These are phyloP conservation scores for Tychaedon coryphoeus DNA, from an alignment of 2,113 vertebrate genomes.

Conservation along the genomic window DNA sequence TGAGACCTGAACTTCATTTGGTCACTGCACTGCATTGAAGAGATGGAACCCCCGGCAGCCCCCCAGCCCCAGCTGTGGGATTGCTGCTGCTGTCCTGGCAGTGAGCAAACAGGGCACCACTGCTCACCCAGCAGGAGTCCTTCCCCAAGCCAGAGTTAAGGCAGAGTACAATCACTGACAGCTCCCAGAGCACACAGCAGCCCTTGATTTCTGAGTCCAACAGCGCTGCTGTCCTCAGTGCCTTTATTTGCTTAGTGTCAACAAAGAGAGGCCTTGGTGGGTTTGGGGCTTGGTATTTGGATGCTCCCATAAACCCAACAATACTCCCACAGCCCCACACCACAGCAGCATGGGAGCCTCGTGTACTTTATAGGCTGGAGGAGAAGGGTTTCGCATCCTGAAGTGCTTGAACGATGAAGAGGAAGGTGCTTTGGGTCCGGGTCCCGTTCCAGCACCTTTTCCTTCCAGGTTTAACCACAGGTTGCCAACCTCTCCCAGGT, in stretches of 20 bases:
- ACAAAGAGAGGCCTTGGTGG: not conserved
- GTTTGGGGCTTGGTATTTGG: not conserved
- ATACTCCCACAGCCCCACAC: not conserved
- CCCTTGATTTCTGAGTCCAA: not conserved
- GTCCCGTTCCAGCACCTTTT: not conserved
- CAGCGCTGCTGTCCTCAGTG: not conserved
- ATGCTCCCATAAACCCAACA: rapidly evolving
- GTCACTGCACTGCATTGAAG: not conserved
- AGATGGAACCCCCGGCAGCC: not conserved
- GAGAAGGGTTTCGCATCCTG: not conserved
- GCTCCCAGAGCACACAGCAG: not conserved
- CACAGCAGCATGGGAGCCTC: not conserved
- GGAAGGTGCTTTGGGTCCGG: rapidly evolving
- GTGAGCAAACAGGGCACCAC: not conserved
- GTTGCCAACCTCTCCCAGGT: not conserved
- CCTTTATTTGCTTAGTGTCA: not conserved
- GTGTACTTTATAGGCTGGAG: not conserved
- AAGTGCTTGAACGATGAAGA: not conserved
- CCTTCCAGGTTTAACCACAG: not conserved
- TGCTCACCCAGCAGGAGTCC: not conserved
- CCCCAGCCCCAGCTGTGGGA: not conserved
- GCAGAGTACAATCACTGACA: not conserved
- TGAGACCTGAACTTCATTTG: not conserved
- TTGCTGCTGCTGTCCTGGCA: not conserved
- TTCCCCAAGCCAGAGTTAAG: slow-evolving; percentile 6